Evolutionary conservation across 2,113 vertebrate genomes (phyloP), one percentile per base, ranked within the genome.

Genomic region (Myanophis thanlyinensis): DNA sequence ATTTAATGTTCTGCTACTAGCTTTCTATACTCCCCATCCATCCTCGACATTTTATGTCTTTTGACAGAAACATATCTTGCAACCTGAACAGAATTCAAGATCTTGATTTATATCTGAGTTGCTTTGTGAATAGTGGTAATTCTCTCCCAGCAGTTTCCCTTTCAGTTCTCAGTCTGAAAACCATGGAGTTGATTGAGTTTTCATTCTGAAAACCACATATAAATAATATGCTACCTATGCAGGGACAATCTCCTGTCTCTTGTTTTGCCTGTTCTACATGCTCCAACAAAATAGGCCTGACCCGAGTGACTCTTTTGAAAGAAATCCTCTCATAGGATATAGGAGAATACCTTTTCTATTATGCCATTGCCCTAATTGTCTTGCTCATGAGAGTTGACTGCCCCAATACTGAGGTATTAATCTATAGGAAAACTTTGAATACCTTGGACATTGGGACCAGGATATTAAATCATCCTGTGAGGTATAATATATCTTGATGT

Each of bases 31-130:
- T 0, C 13, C 89, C 48, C 4, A 3, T 27, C 35, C 87, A 90
- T 3, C 23, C 1, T 0, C 25, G 7, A 85, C 20, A 30, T 85
- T 54, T 52, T 22, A 27, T 27, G 35, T 91, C 12, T 93, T 51
- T 23, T n/a, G n/a, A 67, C 30, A 15, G 62, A 67, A 67, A 30
- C 30, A 9, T 73, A 80, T 30, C 4, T 30, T 35, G 35, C 27
- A 44, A 59, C 1, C 4, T 86, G 25, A 91, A 59, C 90, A 53
- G 35, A n/a, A 89, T 59, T 13, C 1, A 92, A 52, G 89, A 88
- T 12, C 92, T 93, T 4, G 40, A 52, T 96, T 95, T 90, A 48
- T 27, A 95, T 54, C 27, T 92, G 89, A 48, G 89, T 4, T 1
- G 56, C 30, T 92, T 5, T 52, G 1, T 22, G 23, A n/a, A 10